Evolutionary conservation across 1,140 invertebrate genomes (phyloP).

Genomic region (Megathymus violae): DNA sequence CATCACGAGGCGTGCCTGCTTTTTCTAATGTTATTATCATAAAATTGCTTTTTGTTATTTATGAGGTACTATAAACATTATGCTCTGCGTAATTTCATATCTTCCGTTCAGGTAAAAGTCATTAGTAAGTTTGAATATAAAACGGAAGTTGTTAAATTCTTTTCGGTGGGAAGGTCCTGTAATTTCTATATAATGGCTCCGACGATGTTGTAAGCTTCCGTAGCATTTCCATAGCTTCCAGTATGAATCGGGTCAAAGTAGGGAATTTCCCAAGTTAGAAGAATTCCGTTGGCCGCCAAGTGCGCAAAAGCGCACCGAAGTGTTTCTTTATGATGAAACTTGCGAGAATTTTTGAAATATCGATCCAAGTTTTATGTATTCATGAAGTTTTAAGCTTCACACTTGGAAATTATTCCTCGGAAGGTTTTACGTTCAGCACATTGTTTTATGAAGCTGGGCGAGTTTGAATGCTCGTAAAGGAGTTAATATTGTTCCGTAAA

Average conservation of each 20-base stretch:
- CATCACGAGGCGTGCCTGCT: too few species aligned
- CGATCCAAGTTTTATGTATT: constrained; percentile 55
- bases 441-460: constrained; percentile 24
- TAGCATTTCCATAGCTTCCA: constrained; percentile 34
- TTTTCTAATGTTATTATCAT: background rate
- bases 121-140: constrained; percentile 23
- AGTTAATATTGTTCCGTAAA: constrained; percentile 23
- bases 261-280: constrained; percentile 55
- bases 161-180: constrained; percentile 45
- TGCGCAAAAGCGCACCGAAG: constrained; percentile 61
- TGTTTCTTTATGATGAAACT: constrained; percentile 70
- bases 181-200: constrained; percentile 59
- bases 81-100: background rate
- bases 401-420: constrained; percentile 35
- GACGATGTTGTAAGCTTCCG: constrained; percentile 65
- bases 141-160: constrained; percentile 37
- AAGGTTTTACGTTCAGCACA: constrained; percentile 39
- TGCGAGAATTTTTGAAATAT: constrained; percentile 69
- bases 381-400: constrained; percentile 40
- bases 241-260: constrained; percentile 62
- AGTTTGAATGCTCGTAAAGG: constrained; percentile 21
- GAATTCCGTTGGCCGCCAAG: constrained; percentile 49
- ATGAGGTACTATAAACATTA: background rate
- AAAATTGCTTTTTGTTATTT: background rate
- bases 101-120: constrained; percentile 20